These are phyloP conservation scores for Spodoptera exigua DNA, from an alignment of 2,888 invertebrate genomes.

Conservation along the genomic window DNA sequence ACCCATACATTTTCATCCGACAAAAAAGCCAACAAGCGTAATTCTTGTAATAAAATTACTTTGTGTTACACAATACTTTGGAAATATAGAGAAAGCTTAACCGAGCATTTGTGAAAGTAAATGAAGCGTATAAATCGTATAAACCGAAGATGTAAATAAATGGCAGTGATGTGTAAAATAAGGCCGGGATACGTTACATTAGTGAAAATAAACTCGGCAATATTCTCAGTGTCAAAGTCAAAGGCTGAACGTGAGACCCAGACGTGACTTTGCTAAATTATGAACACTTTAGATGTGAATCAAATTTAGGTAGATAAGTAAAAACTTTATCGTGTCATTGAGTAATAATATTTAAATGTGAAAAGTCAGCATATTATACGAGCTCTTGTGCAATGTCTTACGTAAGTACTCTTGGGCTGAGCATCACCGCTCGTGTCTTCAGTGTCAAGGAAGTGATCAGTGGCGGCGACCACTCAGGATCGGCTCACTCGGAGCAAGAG, in stretches of 20 bases:
- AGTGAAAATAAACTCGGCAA: constrained; percentile 33
- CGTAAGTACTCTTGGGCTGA: too few relatives aligned
- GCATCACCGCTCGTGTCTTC: too few relatives aligned
- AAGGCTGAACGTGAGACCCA: constrained; percentile 31
- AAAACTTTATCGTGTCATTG: constrained; percentile 16
- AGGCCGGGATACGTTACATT: constrained; percentile 28
- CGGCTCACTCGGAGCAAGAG: too few relatives aligned
- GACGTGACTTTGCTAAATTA: constrained; percentile 42
- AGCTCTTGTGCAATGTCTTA: too few relatives aligned
- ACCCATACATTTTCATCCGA: background rate
- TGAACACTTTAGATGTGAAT: constrained; percentile 31
- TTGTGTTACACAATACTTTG: background rate
- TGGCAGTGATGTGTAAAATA: constrained; percentile 41
- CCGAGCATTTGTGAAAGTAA: constrained; percentile 27
- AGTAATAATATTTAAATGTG: background rate
- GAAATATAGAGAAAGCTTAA: constrained; percentile 10
- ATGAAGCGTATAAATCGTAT: constrained; percentile 25
- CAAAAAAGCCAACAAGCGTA: too few relatives aligned
- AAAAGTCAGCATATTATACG: background rate
- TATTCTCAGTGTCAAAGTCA: constrained; percentile 35
- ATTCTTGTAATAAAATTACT: constrained; percentile 2
- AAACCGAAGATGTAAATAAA: constrained; percentile 40
- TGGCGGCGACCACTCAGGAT: too few relatives aligned
- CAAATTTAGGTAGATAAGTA: constrained; percentile 11
- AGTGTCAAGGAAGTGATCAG: too few relatives aligned